Evolutionary conservation across 2,888 invertebrate genomes (phyloP).

Genomic region (Ariolimax columbianus): DNA sequence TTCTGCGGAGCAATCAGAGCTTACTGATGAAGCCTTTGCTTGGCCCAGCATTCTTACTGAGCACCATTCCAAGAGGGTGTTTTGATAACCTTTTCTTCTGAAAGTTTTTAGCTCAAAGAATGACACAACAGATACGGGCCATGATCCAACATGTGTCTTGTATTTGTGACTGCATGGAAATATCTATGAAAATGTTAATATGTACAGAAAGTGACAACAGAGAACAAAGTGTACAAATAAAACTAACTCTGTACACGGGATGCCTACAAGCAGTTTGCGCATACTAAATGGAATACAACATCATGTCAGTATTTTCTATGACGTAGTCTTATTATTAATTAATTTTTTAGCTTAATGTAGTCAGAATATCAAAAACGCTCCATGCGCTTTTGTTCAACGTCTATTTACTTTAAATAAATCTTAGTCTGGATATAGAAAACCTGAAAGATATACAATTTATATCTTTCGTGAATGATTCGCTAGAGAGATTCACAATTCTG

Average conservation of each 20-base stretch:
- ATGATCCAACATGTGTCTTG: background rate
- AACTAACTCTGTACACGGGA: background rate
- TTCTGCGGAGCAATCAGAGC: background rate
- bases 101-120: background rate
- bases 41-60: background rate
- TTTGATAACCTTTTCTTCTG: background rate
- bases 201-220: background rate
- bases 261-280: background rate
- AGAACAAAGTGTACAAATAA: background rate
- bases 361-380: background rate
- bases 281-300: background rate
- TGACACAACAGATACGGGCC: background rate
- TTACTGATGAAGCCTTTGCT: background rate
- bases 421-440: background rate
- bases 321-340: background rate
- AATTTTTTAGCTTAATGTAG: background rate
- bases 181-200: conserved; percentile 2
- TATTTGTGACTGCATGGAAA: background rate
- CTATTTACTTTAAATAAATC: background rate
- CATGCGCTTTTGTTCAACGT: background rate
- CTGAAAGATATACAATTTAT: background rate
- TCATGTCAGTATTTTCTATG: background rate
- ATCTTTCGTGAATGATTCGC: background rate
- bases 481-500: background rate
- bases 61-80: background rate